Evolutionary conservation across 2,888 invertebrate genomes (phyloP), one percentile per base, ranked within the genome.

Genomic region (Synanthedon myopaeformis): DNA sequence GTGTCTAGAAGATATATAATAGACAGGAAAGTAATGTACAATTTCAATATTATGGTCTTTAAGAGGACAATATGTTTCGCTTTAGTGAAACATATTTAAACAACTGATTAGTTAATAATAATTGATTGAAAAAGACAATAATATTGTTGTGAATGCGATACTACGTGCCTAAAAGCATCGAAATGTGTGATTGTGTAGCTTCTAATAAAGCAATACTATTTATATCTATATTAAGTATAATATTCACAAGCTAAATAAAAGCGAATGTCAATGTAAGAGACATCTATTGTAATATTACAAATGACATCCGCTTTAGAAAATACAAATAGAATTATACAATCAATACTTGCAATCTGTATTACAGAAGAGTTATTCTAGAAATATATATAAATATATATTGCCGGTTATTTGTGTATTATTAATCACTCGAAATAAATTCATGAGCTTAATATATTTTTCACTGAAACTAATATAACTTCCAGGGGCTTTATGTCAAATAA

Each of bases 121-220:
- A 35, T 10, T 10, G 35, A 35, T 35, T 8, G 35, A 35, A 35
- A 35, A 35, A 35, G 45, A 45, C 45, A 45, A 45, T 45, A 45
- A 45, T 45, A 45, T 45, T 12, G 13, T 6, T 6, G 8, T 61
- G 5, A 62, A 58, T 61, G 55, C 53, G 53, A 64, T 60, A 59
- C 59, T 61, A 63, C 65, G 71, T 69, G 70, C 65, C 65, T 61
- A 58, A 61, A 77, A 76, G 76, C 74, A 66, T 73, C 77, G 79
- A 76, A 72, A 79, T 79, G 82, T 82, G 82, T 82, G 79, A 81
- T 72, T 74, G 75, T 78, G 72, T 78, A 69, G 79, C 78, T 68
- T 63, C 78, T 81, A 81, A 63, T 58, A 54, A 77, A 79, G 78
- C 78, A 67, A 67, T 69, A 74, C 70, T 60, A 58, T 60, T 54